A percentile compares a stretch with the other conserved stretches of the same genome.
These are phyloP conservation scores for Tryphoninae sp. DNA, from an alignment of 2,888 invertebrate genomes.

Conservation along the genomic window DNA sequence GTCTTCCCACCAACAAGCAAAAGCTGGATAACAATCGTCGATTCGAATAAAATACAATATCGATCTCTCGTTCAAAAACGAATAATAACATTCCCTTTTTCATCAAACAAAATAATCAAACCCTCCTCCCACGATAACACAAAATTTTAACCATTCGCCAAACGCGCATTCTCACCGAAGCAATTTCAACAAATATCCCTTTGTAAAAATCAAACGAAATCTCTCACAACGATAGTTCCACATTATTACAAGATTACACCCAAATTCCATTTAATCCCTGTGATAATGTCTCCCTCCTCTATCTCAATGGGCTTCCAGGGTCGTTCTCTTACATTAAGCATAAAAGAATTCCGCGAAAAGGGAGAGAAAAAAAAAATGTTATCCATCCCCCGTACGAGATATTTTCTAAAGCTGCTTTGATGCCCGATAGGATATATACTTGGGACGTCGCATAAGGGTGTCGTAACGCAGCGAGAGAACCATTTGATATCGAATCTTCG, in stretches of 20 bases:
- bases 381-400: not conserved
- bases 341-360: not conserved
- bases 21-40: not conserved
- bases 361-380: not conserved
- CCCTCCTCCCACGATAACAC: too few species aligned
- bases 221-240: too few species aligned
- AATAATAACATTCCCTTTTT: too few species aligned
- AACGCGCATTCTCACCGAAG: too few species aligned
- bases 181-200: too few species aligned
- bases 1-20: not conserved
- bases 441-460: too few species aligned
- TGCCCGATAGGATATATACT: not conserved
- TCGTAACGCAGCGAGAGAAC: not conserved
- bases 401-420: not conserved
- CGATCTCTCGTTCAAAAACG: too few species aligned
- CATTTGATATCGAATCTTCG: not conserved
- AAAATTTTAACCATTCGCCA: too few species aligned
- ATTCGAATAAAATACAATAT: too few species aligned
- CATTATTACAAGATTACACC: too few species aligned
- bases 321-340: not conserved
- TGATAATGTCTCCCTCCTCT: not conserved
- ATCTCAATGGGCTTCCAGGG: not conserved
- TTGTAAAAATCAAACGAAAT: too few species aligned
- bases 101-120: too few species aligned
- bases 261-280: not conserved